phyloP scores from a whole-genome alignment of 2,888 invertebrate genomes.

The Hypercompe scribonia region DNA sequence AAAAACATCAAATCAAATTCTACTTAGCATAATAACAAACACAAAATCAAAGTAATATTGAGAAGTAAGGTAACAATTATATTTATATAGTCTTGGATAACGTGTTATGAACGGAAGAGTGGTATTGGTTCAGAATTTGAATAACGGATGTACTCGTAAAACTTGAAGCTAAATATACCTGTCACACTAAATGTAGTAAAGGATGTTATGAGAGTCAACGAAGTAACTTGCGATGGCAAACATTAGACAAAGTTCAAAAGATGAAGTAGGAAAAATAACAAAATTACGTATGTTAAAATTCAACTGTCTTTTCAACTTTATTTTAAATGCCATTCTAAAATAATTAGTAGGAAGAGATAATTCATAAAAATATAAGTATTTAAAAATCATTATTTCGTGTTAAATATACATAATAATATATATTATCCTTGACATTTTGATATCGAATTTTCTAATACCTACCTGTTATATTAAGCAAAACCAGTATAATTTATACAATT shows the following conservation, averaged over 20 bases:
- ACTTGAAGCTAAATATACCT: not conserved
- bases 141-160: not conserved
- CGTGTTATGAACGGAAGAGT: not conserved
- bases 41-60: not conserved
- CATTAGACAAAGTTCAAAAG: not conserved
- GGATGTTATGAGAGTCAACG: not conserved
- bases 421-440: constrained; percentile 50
- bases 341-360: not conserved
- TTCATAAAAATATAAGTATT: not conserved
- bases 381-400: not conserved
- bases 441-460: constrained; percentile 21
- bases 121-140: not conserved
- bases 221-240: not conserved
- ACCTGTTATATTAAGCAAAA: constrained; percentile 11
- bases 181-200: not conserved
- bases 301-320: not conserved
- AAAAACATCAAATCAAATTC: not conserved
- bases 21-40: not conserved
- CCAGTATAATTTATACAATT: constrained; percentile 4
- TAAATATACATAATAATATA: constrained; percentile 20
- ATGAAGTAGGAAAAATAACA: not conserved
- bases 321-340: not conserved
- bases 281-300: not conserved
- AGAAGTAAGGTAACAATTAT: not conserved
- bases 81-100: not conserved